Conservation (phyloP, 2,113 vertebrate genomes). For the Edolisoma coerulescens region DNA sequence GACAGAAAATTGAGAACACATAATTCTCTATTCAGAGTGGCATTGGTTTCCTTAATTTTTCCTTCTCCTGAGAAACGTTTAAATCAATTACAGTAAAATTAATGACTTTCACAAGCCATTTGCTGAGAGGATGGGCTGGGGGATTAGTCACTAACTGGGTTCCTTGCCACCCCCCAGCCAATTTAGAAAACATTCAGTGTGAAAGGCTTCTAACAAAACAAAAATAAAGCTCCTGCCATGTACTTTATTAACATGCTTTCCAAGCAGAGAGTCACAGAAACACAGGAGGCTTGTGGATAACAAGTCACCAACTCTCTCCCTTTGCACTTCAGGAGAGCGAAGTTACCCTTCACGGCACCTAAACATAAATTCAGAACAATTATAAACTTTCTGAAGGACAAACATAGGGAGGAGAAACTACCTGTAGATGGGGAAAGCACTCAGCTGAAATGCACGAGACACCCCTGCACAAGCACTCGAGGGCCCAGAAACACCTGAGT, state of each 20-base stretch:
- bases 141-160: conserved; percentile 4
- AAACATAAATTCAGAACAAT: not conserved
- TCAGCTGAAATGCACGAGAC: not conserved
- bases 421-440: not conserved
- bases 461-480: accelerated
- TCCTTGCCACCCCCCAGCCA: not conserved
- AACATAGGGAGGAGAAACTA: not conserved
- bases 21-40: not conserved
- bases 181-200: not conserved
- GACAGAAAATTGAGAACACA: not conserved
- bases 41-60: not conserved
- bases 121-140: not conserved
- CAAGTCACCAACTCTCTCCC: not conserved
- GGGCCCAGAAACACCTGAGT: not conserved
- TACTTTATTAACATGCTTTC: not conserved
- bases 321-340: not conserved
- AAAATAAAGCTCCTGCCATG: not conserved
- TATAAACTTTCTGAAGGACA: not conserved
- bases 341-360: not conserved
- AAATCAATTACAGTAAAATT: conserved; percentile 47
- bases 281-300: not conserved
- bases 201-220: not conserved
- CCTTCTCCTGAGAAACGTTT: not conserved
- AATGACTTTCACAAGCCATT: conserved; percentile 21
- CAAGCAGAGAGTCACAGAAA: not conserved